Evolutionary conservation across 1,140 invertebrate species (phyloP), one percentile per base, ranked within the genome.

Genomic region (Patella vulgata): DNA sequence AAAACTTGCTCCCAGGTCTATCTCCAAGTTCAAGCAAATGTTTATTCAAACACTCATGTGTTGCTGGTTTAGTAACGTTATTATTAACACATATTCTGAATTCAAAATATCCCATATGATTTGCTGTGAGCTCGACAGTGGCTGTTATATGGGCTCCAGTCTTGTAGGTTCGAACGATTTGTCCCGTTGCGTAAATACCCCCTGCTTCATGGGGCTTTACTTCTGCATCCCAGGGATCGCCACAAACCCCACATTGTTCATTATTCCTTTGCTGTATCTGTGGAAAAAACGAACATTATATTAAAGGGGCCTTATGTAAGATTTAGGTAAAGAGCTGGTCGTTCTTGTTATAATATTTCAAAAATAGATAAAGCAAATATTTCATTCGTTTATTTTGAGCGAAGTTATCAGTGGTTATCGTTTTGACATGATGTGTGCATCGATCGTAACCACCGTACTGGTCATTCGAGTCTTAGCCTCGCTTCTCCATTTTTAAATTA

Each of bases 211-310:
- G 62, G 12, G 48, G 21, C 30, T 53, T 53, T 42, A 50, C 47
- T n/a, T n/a, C n/a, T 23, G 43, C 48, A 9, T 39, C 30, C 71
- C 89, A 91, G 4, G 92, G 88, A 82, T 97, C 94, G 0, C 95
- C 95, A 77, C 94, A 97, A 19, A 94, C 85, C 0, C 94, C 95
- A 76, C 95, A 97, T 63, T 89, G 88, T 0, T 94, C 95, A 14
- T 14, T 14, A 5, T 8, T 8, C 14, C 14, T 14, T 36, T 36
- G 33, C 33, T 36, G 33, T 36, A 36, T 14, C 33, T 36, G 33
- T n/a, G n/a, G n/a, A n/a, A n/a, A n/a, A n/a, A n/a, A n/a, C n/a
- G n/a, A n/a, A n/a, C n/a, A n/a, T n/a, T n/a, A n/a, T n/a, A n/a
- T n/a, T n/a, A n/a, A n/a, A n/a, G n/a, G n/a, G n/a, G n/a, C n/a